A percentile compares a stretch with the other conserved stretches of the same genome.
Evolutionary conservation across 2,888 invertebrate species (phyloP).

Genomic region (Drosophila anomalipes): DNA sequence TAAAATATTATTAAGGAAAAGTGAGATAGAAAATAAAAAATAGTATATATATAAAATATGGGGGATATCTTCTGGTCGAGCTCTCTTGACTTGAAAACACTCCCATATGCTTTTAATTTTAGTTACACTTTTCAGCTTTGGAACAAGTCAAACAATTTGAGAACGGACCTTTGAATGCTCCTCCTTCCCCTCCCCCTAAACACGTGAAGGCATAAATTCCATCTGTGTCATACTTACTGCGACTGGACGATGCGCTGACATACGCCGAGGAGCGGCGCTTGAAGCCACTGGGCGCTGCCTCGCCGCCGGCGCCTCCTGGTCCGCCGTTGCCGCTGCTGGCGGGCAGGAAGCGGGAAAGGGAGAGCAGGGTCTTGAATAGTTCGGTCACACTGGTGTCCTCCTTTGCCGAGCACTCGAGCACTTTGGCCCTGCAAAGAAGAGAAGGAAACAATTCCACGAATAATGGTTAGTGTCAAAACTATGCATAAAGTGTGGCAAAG

Average conservation of each 20-base stretch:
- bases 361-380: constrained; percentile 92
- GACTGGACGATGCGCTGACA: constrained; percentile 87
- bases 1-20: not conserved
- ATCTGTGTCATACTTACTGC: constrained; percentile 83
- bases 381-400: constrained; percentile 92
- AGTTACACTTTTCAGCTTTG: not conserved
- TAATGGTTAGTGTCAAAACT: constrained; percentile 27
- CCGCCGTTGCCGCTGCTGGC: constrained; percentile 86
- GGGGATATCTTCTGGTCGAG: not conserved
- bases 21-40: not conserved
- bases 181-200: not conserved
- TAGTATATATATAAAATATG: not conserved
- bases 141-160: constrained; percentile 10
- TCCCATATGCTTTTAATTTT: not conserved
- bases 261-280: constrained; percentile 92
- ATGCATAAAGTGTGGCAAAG: constrained; percentile 37
- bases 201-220: constrained; percentile 9
- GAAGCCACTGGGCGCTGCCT: constrained; percentile 87
- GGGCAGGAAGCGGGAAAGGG: constrained; percentile 90
- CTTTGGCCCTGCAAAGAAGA: constrained; percentile 88
- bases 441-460: constrained; percentile 3
- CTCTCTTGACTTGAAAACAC: not conserved
- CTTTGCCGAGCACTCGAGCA: constrained; percentile 92
- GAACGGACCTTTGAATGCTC: not conserved
- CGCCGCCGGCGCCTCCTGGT: constrained; percentile 86